Evolutionary conservation across 1,140 invertebrate species (phyloP).

Genomic region (Bombus balteatus): DNA sequence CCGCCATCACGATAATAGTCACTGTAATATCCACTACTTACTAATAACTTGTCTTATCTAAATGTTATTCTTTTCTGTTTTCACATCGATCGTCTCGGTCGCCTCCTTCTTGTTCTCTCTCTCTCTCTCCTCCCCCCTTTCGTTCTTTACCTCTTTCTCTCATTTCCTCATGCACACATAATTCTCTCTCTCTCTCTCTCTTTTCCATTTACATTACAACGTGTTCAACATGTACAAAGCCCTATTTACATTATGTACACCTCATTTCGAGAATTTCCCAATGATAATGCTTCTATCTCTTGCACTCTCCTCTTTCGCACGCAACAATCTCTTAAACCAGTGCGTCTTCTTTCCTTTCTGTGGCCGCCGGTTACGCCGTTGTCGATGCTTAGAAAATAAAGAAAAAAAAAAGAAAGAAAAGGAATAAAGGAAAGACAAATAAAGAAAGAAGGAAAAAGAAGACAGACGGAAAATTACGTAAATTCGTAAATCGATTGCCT

Average conservation of each 20-base stretch:
- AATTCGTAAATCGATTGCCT: conserved; percentile 33
- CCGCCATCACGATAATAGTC: conserved; percentile 73
- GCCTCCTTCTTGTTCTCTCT: conserved; percentile 37
- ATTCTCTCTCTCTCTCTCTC: conserved; percentile 19
- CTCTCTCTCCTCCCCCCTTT: not conserved
- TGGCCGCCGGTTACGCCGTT: conserved; percentile 38
- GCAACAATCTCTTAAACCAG: conserved; percentile 25
- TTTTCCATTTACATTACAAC: conserved; percentile 79
- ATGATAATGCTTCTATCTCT: conserved; percentile 35
- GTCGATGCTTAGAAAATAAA: conserved; percentile 11
- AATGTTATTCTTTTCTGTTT: conserved; percentile 63
- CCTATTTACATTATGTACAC: conserved; percentile 82
- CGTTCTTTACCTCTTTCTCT: not conserved
- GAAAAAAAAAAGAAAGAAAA: not conserved
- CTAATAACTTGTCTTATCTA: conserved; percentile 73
- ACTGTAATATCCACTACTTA: conserved; percentile 74
- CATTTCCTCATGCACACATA: conserved; percentile 11
- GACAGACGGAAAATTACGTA: conserved; percentile 5
- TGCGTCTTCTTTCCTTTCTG: conserved; percentile 7
- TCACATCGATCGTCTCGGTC: conserved; percentile 71
- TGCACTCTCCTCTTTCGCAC: conserved; percentile 12
- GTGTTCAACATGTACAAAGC: conserved; percentile 83
- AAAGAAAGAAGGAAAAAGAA: not conserved
- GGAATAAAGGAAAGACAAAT: not conserved
- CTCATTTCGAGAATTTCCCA: conserved; percentile 44